Conservation (phyloP, 2,888 invertebrate species). For the Drosophila buzzatii region DNA sequence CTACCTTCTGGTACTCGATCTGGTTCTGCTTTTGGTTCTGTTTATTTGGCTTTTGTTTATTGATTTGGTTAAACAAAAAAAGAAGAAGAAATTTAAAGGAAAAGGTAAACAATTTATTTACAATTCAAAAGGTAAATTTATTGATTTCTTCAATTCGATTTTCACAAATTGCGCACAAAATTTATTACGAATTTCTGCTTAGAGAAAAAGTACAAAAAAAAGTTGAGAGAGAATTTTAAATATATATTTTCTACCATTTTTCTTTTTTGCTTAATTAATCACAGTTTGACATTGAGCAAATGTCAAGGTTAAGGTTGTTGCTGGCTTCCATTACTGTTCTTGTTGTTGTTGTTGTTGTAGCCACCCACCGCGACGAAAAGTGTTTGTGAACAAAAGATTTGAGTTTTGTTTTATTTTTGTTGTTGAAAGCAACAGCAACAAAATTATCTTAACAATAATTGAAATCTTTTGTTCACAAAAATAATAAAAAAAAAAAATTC, state of each 20-base stretch:
- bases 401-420: constrained; percentile 7
- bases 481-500: neutral
- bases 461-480: constrained; percentile 51
- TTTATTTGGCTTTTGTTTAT: constrained; percentile 37
- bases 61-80: constrained; percentile 11
- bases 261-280: constrained; percentile 47
- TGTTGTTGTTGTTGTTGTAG: constrained; percentile 30
- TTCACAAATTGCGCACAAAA: constrained; percentile 39
- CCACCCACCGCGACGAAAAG: constrained; percentile 49
- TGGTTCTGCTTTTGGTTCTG: constrained; percentile 6
- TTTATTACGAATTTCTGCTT: neutral
- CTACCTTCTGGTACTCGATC: constrained; percentile 23
- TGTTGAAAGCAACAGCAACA: neutral
- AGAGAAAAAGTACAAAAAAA: neutral
- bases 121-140: constrained; percentile 35
- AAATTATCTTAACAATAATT: constrained; percentile 47
- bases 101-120: constrained; percentile 37
- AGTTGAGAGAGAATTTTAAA: neutral
- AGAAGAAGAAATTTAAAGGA: constrained; percentile 4
- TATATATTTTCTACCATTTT: neutral
- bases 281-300: constrained; percentile 68
- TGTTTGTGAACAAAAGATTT: constrained; percentile 45
- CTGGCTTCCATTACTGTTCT: constrained; percentile 1
- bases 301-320: constrained; percentile 63
- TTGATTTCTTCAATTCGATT: constrained; percentile 40